phyloP scores from a whole-genome alignment of 1,140 invertebrate genomes.

The Brachionus koreanus region DNA sequence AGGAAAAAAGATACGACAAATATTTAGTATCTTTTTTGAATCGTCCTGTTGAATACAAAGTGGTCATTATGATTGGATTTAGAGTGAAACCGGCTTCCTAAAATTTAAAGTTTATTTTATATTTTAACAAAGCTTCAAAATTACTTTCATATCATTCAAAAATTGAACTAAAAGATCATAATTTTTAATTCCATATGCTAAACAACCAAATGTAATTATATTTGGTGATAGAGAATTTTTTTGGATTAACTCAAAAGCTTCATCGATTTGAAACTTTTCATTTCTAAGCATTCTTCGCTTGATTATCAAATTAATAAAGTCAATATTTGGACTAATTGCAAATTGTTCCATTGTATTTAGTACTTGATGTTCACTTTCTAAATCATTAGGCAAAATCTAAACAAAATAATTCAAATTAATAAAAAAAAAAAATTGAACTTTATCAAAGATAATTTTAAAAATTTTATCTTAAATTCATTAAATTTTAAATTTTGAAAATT shows the following conservation, averaged over 20 bases:
- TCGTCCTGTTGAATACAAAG: neutral
- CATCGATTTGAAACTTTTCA: neutral
- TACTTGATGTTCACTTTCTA: neutral
- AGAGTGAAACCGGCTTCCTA: slow-evolving; percentile 1
- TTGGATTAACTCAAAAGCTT: slow-evolving; percentile 30
- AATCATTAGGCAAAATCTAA: neutral
- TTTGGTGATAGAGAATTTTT: slow-evolving; percentile 20
- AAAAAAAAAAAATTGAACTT: neutral
- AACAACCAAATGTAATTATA: slow-evolving; percentile 28
- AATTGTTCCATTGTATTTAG: neutral
- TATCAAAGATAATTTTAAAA: neutral
- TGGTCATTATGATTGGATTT: slow-evolving; percentile 17
- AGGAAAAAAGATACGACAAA: slow-evolving; percentile 26
- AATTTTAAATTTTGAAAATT: no score
- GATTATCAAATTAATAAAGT: slow-evolving; percentile 9
- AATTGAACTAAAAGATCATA: slow-evolving; percentile 18
- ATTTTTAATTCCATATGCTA: neutral
- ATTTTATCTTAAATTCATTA: no score
- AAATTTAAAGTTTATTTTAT: neutral
- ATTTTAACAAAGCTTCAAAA: neutral
- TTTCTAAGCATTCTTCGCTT: slow-evolving; percentile 11
- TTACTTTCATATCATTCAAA: slow-evolving; percentile 27
- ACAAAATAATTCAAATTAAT: neutral
- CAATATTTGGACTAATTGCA: neutral
- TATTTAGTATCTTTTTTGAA: neutral